Evolutionary conservation across 2,113 vertebrate genomes (phyloP).

Genomic region (Hymenochirus boettgeri): DNA sequence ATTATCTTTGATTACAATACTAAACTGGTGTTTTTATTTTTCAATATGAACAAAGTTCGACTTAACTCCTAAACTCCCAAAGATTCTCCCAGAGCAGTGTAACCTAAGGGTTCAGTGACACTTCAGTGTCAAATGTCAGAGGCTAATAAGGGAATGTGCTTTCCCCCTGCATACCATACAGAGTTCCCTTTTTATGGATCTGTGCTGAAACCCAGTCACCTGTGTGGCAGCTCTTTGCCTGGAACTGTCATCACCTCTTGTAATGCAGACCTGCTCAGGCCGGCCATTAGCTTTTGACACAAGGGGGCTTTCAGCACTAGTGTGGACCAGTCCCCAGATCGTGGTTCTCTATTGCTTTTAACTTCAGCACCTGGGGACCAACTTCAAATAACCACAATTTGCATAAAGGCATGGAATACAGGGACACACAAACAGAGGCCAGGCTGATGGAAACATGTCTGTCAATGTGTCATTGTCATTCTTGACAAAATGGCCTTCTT

Average conservation of each 20-base stretch:
- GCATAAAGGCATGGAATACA: conserved; percentile 14
- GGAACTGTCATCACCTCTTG: conserved; percentile 73
- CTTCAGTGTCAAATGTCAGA: conserved; percentile 42
- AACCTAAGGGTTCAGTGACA: conserved; percentile 8
- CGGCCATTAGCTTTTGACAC: conserved; percentile 54
- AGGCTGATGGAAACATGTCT: conserved; percentile 41
- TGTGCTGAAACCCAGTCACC: conserved; percentile 57
- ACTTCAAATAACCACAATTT: conserved; percentile 4
- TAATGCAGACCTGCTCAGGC: conserved; percentile 52
- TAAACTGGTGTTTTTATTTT: too few species aligned
- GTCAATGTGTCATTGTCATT: conserved; percentile 41
- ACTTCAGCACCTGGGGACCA: conserved; percentile 21
- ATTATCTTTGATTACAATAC: too few species aligned
- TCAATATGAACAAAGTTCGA: too few species aligned
- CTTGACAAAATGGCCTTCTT: conserved; percentile 34
- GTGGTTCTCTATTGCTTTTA: conserved; percentile 4
- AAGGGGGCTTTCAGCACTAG: conserved; percentile 57
- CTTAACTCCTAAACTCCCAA: neutral
- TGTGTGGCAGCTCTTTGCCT: conserved; percentile 52
- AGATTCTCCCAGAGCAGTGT: neutral
- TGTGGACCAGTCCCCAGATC: conserved; percentile 42
- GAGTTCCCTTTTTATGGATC: conserved; percentile 44
- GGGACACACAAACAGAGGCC: conserved; percentile 45
- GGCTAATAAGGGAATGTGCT: conserved; percentile 52
- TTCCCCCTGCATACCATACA: conserved; percentile 48